Base-by-base conservation (phyloP, 2,888 invertebrate species). In the Athalia cordata region DNA sequence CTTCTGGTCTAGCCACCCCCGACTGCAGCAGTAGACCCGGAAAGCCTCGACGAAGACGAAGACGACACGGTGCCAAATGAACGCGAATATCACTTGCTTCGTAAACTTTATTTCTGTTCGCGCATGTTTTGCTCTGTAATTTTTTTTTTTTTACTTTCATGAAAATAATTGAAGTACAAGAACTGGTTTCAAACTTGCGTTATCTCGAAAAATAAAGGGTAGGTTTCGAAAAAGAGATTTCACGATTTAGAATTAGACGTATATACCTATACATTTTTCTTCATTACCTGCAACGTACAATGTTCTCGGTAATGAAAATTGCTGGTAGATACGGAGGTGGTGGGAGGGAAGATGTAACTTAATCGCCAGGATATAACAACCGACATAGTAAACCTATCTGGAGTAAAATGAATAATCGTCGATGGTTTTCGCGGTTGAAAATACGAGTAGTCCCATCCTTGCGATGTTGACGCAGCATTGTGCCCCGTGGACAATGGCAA, bases 391-490 rank as follows among this genome's bases (percentile, higher is more conserved):
- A 62, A 9, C 43, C 29, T 9, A 3, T 13, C 4, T 1, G 5
- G 9, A 8, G 29, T 13, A 8, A 57, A 59, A 72, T 72, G 72
- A 72, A 72, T 72, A 72, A 72, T 72, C 47, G 72, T 1, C 47
- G 59, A 15, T 45, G 47, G n/a, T 72, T 55, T n/a, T 47, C 65
- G 79, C 70, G 74, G 77, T 13, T 13, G 82, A 83, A 86, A 86
- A 85, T 85, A 86, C 82, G 86, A 84, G 84, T 85, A 29, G 29
- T 29, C 82, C 80, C 86, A 85, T 86, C 86, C 82, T 75, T 86
- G 29, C 29, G 29, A 29, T 29, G 88, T 88, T 87, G 88, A 88
- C 88, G 87, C 83, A 84, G 87, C 87, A 88, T 88, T 86, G 87
- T 86, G 82, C 83, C 79, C 78, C 81, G 84, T 72, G 81, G 86